Percentiles rank a stretch among this genome's conserved stretches.
Evolutionary conservation across 2,888 invertebrate genomes (phyloP).

Genomic region (Melanotus villosus): DNA sequence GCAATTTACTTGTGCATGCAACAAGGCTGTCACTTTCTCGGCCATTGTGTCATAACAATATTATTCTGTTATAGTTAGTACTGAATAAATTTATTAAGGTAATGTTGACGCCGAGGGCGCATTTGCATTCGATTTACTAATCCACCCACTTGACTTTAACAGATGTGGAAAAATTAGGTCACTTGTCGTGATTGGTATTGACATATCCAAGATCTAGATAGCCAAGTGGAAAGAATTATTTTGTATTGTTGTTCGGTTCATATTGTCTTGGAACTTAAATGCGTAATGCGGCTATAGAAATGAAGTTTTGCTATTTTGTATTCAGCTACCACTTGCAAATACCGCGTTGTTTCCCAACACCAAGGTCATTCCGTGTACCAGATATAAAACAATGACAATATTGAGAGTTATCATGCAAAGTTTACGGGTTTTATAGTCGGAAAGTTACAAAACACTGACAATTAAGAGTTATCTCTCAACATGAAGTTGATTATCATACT

Average conservation of each 20-base stretch:
- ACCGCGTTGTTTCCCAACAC: background rate
- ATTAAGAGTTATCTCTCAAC: no score
- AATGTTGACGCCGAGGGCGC: constrained; percentile 24
- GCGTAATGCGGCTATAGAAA: constrained; percentile 8
- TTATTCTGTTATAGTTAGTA: constrained; percentile 15
- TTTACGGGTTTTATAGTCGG: background rate
- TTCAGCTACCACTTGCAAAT: constrained; percentile 13
- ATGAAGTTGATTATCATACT: no score
- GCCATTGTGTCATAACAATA: constrained; percentile 26
- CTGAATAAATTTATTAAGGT: constrained; percentile 23
- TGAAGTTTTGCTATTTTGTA: constrained; percentile 9
- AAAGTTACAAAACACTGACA: background rate
- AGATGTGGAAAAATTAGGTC: constrained; percentile 35
- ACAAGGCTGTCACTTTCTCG: constrained; percentile 28
- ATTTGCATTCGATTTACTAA: constrained; percentile 29
- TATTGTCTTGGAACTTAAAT: constrained; percentile 2
- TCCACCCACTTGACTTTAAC: constrained; percentile 36
- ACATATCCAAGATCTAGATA: constrained; percentile 34
- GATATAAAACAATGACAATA: constrained; percentile 1
- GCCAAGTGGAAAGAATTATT: constrained; percentile 17
- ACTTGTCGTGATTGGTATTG: constrained; percentile 39
- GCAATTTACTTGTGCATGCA: background rate
- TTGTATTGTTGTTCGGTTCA: background rate
- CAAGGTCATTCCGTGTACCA: constrained; percentile 2
- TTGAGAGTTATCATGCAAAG: background rate